Conservation (phyloP, 2,113 vertebrate species). For the Sylvia atricapilla region DNA sequence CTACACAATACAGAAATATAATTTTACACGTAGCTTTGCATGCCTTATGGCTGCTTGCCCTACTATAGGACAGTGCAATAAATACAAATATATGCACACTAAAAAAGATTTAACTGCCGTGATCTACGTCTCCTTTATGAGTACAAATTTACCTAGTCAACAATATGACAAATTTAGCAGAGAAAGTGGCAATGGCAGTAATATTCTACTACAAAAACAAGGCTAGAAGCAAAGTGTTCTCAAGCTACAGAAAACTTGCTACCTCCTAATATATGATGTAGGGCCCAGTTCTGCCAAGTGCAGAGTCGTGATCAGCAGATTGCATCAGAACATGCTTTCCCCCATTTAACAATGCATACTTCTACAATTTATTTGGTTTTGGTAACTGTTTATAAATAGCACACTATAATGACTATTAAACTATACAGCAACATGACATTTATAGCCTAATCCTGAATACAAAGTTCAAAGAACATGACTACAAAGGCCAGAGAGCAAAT, state of each 20-base stretch:
- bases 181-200: constrained; percentile 58
- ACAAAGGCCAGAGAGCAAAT: constrained; percentile 69
- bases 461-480: constrained; percentile 67
- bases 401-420: constrained; percentile 68
- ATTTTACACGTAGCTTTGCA: constrained; percentile 51
- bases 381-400: constrained; percentile 72
- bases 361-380: constrained; percentile 62
- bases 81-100: constrained; percentile 67
- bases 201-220: constrained; percentile 65
- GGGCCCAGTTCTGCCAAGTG: constrained; percentile 34
- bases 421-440: constrained; percentile 64
- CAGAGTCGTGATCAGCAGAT: constrained; percentile 39
- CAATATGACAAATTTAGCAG: constrained; percentile 62
- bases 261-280: constrained; percentile 47
- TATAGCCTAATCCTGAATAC: constrained; percentile 69
- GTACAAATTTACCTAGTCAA: constrained; percentile 68
- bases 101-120: constrained; percentile 61
- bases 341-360: constrained; percentile 64
- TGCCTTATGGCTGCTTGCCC: constrained; percentile 57
- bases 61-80: constrained; percentile 70
- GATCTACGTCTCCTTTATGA: constrained; percentile 52
- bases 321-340: constrained; percentile 63
- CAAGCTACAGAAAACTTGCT: constrained; percentile 60
- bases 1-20: constrained; percentile 64
- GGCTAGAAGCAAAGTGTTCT: constrained; percentile 65